These are phyloP conservation scores for Pteruthius melanotis DNA, from an alignment of 2,113 vertebrate species.

Conservation along the genomic window DNA sequence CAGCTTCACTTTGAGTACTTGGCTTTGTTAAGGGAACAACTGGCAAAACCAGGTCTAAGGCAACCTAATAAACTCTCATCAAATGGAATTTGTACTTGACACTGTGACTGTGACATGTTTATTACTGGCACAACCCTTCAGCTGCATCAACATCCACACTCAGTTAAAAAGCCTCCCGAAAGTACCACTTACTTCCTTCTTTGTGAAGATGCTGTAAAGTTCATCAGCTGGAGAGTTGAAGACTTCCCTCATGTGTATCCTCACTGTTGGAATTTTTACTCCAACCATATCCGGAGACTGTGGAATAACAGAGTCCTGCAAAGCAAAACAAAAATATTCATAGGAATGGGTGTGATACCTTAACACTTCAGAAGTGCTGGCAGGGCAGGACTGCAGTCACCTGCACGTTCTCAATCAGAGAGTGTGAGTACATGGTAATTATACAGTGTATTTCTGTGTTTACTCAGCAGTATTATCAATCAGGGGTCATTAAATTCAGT, in stretches of 20 bases:
- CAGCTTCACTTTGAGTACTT: neutral
- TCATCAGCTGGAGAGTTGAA: constrained; percentile 52
- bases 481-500: neutral
- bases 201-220: constrained; percentile 68
- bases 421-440: neutral
- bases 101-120: neutral
- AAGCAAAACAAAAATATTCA: neutral
- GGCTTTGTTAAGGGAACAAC: neutral
- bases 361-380: neutral
- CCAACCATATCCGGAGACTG: constrained; percentile 8
- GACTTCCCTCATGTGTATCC: constrained; percentile 51
- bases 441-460: rapidly evolving
- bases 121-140: neutral
- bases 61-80: neutral
- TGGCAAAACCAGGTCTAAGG: neutral
- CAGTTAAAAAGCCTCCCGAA: neutral
- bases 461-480: neutral
- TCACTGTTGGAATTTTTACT: constrained; percentile 70
- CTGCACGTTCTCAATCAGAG: neutral
- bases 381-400: neutral
- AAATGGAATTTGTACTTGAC: neutral
- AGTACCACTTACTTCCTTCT: constrained; percentile 49
- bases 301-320: constrained; percentile 29
- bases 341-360: rapidly evolving
- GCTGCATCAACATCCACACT: neutral